Evolutionary conservation across 1,140 invertebrate species (phyloP).

Genomic region (Trachymyrmex septentrionalis): DNA sequence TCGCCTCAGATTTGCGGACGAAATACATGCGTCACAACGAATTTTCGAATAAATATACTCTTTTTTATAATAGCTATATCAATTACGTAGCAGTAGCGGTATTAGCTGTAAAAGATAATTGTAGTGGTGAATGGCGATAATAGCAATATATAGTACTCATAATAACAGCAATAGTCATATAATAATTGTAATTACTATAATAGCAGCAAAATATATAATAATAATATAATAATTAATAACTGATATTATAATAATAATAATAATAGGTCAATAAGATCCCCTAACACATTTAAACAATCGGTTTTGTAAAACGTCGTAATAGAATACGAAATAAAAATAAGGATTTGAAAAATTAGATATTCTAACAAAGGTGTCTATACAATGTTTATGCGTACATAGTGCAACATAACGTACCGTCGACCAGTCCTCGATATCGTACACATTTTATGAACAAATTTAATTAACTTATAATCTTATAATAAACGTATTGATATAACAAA

Average conservation of each 20-base stretch:
- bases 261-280: conserved; percentile 74
- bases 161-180: conserved; percentile 64
- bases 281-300: conserved; percentile 74
- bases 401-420: conserved; percentile 84
- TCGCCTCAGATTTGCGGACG: conserved; percentile 41
- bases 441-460: conserved; percentile 75
- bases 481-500: conserved; percentile 63
- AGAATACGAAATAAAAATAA: conserved; percentile 76
- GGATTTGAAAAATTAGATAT: conserved; percentile 73
- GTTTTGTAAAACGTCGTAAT: conserved; percentile 72
- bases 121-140: conserved; percentile 53
- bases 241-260: conserved; percentile 74
- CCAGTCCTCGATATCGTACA: conserved; percentile 82
- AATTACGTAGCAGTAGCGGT: conserved; percentile 44
- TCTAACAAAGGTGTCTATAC: conserved; percentile 84
- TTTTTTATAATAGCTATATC: conserved; percentile 55
- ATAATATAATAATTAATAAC: conserved; percentile 77
- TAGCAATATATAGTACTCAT: conserved; percentile 52
- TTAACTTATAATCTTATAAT: conserved; percentile 66
- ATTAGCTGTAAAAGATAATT: conserved; percentile 55
- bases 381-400: conserved; percentile 75
- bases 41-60: conserved; percentile 59
- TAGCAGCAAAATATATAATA: conserved; percentile 53
- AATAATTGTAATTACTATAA: conserved; percentile 65
- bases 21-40: conserved; percentile 60